phyloP scores from a whole-genome alignment of 2,113 vertebrate species.

The Patagioenas fasciata region DNA sequence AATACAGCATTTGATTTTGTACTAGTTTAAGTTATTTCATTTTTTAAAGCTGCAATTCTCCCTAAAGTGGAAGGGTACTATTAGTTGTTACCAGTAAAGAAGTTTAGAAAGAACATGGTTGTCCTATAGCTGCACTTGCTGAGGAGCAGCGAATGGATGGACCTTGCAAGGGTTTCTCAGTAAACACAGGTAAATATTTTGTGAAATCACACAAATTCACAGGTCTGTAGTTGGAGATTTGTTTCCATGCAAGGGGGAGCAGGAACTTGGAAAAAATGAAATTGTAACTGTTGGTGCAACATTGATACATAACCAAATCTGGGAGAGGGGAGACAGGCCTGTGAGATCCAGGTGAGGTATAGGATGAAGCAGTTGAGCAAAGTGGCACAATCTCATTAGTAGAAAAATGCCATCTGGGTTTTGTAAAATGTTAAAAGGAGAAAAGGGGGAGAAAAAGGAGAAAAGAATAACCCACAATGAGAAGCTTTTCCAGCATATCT shows the following conservation, averaged over 20 bases:
- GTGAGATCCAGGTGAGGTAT: fast-evolving
- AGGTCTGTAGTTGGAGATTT: background rate
- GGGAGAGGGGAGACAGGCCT: background rate
- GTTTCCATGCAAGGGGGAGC: background rate
- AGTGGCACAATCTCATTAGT: background rate
- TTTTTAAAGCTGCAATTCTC: background rate
- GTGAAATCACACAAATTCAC: background rate
- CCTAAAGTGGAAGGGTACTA: background rate
- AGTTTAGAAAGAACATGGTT: background rate
- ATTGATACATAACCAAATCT: background rate
- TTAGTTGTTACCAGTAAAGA: background rate
- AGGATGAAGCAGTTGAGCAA: background rate
- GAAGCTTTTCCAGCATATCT: background rate
- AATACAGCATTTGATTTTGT: background rate
- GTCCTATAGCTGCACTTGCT: background rate
- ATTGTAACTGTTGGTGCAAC: background rate
- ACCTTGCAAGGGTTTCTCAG: background rate
- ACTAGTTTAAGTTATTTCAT: background rate
- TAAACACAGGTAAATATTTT: background rate
- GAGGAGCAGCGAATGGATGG: background rate
- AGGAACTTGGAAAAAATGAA: background rate
- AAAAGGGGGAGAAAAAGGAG: background rate
- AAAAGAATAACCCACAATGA: background rate
- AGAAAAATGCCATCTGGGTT: background rate
- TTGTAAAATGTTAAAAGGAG: background rate